Conservation (phyloP, 2,113 vertebrate genomes). For the Galemys pyrenaicus region DNA sequence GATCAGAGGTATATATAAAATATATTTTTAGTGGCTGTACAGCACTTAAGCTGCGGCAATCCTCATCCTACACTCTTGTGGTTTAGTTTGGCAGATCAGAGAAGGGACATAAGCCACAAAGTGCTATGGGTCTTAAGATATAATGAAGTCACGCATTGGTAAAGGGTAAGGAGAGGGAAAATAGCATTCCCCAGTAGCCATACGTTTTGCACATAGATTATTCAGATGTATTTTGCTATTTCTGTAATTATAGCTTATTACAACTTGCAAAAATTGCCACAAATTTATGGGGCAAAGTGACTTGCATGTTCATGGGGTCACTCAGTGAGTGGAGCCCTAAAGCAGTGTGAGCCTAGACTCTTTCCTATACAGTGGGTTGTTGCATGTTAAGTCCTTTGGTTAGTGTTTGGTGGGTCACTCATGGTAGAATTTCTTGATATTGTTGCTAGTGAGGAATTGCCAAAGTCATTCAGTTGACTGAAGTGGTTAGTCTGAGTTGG, state of each 20-base stretch:
- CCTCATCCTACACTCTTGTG: constrained; percentile 66
- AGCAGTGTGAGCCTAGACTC: not conserved
- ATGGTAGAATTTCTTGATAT: not conserved
- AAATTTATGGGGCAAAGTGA: not conserved
- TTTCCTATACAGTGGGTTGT: not conserved
- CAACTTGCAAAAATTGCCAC: not conserved
- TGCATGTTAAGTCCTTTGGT: not conserved
- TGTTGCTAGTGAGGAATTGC: not conserved
- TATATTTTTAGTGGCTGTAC: constrained; percentile 69
- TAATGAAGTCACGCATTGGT: constrained; percentile 76
- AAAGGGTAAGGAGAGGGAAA: constrained; percentile 7
- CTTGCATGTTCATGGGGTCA: not conserved
- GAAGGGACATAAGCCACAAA: constrained; percentile 64
- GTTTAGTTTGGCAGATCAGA: constrained; percentile 63
- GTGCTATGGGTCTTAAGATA: constrained; percentile 49
- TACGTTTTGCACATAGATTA: not conserved
- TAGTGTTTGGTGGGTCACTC: not conserved
- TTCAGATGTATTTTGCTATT: not conserved
- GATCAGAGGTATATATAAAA: constrained; percentile 69
- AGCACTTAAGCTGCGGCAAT: constrained; percentile 55
- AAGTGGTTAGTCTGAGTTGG: not conserved
- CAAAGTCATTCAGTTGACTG: not conserved
- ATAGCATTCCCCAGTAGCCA: constrained; percentile 4
- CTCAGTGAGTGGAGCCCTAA: not conserved
- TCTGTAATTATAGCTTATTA: constrained; percentile 13